Evolutionary conservation across 2,113 vertebrate genomes (phyloP).

Genomic region (Epinephelus fuscoguttatus): DNA sequence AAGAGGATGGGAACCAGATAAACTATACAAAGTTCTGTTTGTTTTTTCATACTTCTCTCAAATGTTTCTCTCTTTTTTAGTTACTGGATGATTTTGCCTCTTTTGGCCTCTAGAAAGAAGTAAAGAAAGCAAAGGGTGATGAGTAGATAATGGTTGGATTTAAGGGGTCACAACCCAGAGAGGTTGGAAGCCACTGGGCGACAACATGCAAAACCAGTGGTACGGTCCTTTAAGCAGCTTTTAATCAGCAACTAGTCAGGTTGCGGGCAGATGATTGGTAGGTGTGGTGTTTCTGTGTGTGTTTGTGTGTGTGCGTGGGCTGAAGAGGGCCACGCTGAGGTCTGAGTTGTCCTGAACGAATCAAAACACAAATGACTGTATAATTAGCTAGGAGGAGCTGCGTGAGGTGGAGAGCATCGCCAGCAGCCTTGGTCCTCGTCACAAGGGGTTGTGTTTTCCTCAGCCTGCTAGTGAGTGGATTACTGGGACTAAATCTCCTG

Average conservation of each 20-base stretch:
- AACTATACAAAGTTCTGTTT: background rate
- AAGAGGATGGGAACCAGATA: background rate
- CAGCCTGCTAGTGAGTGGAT: constrained; percentile 80
- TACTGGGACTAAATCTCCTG: constrained; percentile 85
- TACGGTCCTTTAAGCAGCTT: background rate
- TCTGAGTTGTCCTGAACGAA: constrained; percentile 32
- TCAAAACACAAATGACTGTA: constrained; percentile 35
- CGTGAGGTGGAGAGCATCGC: constrained; percentile 15
- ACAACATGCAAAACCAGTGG: background rate
- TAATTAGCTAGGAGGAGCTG: constrained; percentile 48
- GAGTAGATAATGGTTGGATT: background rate
- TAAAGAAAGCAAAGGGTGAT: background rate
- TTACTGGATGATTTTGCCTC: background rate
- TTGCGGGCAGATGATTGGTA: background rate
- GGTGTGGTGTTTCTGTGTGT: background rate
- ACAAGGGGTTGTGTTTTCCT: constrained; percentile 68
- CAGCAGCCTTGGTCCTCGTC: constrained; percentile 33
- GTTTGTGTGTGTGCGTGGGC: constrained; percentile 4
- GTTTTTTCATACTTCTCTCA: background rate
- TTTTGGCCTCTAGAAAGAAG: background rate
- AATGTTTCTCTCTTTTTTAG: background rate
- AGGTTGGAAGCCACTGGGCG: background rate
- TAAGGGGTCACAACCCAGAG: background rate
- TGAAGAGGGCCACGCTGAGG: constrained; percentile 13
- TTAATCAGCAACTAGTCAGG: background rate